A percentile compares a stretch with the other conserved stretches of the same genome.
Conservation (phyloP, 2,797 vertebrate species). For the Halcyon smyrnensis region DNA sequence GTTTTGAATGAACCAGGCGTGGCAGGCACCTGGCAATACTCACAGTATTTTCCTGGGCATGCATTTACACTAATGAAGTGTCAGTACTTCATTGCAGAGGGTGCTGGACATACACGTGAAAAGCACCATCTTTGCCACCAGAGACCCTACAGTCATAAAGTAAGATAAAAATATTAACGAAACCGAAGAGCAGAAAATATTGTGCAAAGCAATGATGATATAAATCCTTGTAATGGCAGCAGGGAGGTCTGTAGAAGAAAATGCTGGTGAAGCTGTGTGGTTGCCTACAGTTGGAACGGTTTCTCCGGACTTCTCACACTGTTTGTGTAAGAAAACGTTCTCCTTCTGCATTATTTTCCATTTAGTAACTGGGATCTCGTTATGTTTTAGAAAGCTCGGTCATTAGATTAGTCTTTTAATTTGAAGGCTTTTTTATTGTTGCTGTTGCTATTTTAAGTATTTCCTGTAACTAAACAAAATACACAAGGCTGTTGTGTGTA, state of each 20-base stretch:
- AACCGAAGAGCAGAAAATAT: neutral
- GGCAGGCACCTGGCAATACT: neutral
- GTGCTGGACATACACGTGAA: neutral
- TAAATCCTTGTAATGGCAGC: neutral
- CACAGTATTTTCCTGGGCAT: neutral
- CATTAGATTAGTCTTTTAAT: neutral
- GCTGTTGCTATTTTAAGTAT: neutral
- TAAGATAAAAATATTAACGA: neutral
- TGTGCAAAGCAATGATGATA: neutral
- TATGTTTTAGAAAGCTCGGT: neutral
- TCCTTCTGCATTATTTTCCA: neutral
- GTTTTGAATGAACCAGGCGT: neutral
- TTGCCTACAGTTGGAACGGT: neutral
- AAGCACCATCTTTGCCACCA: neutral
- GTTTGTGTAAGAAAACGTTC: neutral
- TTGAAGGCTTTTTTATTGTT: neutral
- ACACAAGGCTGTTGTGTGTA: neutral
- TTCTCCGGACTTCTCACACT: neutral
- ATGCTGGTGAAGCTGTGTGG: rapidly evolving
- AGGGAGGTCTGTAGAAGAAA: neutral
- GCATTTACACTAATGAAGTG: neutral
- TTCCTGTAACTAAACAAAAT: neutral
- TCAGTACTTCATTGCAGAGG: neutral
- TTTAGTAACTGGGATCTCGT: neutral
- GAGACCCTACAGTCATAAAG: neutral